A percentile compares a stretch with the other conserved stretches of the same genome.
These are phyloP conservation scores for Butorides virescens DNA, from an alignment of 2,113 vertebrate genomes.

Conservation along the genomic window DNA sequence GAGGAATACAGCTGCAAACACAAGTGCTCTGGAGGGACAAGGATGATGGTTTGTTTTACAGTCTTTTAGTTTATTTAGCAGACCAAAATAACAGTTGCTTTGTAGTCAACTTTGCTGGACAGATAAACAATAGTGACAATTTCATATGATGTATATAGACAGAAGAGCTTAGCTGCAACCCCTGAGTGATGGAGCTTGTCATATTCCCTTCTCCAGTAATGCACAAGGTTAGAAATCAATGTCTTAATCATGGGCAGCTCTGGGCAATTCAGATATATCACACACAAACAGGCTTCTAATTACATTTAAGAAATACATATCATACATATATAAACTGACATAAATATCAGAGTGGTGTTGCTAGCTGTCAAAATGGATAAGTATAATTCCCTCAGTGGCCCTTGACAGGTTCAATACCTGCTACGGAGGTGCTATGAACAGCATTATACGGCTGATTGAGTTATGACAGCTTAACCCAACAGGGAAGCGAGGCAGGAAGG, in stretches of 20 bases:
- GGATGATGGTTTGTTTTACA: neutral
- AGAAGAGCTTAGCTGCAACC: conserved; percentile 55
- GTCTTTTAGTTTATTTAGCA: conserved; percentile 46
- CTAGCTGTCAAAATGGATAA: conserved; percentile 85
- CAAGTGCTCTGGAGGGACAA: neutral
- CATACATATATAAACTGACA: conserved; percentile 84
- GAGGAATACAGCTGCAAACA: neutral
- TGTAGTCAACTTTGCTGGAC: conserved; percentile 44
- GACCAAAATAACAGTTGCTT: conserved; percentile 30
- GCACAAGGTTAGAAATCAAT: conserved; percentile 71
- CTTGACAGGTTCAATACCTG: conserved; percentile 82
- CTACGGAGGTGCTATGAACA: conserved; percentile 69
- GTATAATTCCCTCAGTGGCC: conserved; percentile 82
- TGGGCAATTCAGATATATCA: conserved; percentile 69
- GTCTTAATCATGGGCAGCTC: conserved; percentile 66
- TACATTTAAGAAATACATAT: conserved; percentile 77
- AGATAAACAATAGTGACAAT: conserved; percentile 71
- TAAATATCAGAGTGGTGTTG: conserved; percentile 83
- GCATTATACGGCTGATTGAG: conserved; percentile 96
- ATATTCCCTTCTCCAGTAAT: conserved; percentile 67
- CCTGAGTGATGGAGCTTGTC: conserved; percentile 72
- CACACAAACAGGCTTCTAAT: conserved; percentile 69
- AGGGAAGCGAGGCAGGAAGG: conserved; percentile 81
- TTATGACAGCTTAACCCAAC: conserved; percentile 96
- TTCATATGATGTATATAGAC: conserved; percentile 63